Base-by-base conservation (phyloP, 2,113 vertebrate genomes). In the Taurulus bubalis region DNA sequence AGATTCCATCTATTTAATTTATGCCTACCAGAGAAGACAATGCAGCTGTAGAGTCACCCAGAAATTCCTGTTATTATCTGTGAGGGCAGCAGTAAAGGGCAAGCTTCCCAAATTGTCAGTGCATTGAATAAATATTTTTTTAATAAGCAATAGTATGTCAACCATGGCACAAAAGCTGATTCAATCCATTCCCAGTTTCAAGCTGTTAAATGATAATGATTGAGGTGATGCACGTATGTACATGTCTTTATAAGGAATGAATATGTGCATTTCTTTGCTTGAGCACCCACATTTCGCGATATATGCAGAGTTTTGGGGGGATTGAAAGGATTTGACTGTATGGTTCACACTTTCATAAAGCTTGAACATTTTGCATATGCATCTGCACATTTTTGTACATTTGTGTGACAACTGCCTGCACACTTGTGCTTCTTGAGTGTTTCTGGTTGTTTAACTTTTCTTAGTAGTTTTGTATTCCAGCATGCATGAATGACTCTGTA, bases 381-480 rank as follows among this genome's bases (percentile, higher is more conserved):
- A 85, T 84, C 83, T 71, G 80, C 84, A 83, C 87, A 85, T 77
- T 86, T 91, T 71, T 83, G 49, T 84, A 42, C 76, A 58, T 71
- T 82, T 72, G 75, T 38, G 59, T 83, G 81, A 88, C 87, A 87
- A 89, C 71, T 83, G 88, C 80, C 89, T 82, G 76, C 83, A 85
- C 87, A 90, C 84, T 90, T 87, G 80, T 91, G 90, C 82, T 90
- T 77, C 90, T 85, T 69, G 83, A 92, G 88, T 91, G 88, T 93
- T 90, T 88, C 90, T 86, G 87, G 84, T 87, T 91, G 91, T 91
- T 92, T 93, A 92, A 92, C 88, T 92, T 93, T 90, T 92, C 85
- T 92, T 90, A 88, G 87, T 89, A 90, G 89, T 91, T 93, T 85
- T 86, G 87, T 90, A 83, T 91, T 83, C 81, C 89, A 83, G 87